A percentile compares a stretch with the other conserved stretches of the same genome.
Conservation (phyloP, 2,888 invertebrate species). For the Torymus aiolomorphi region DNA sequence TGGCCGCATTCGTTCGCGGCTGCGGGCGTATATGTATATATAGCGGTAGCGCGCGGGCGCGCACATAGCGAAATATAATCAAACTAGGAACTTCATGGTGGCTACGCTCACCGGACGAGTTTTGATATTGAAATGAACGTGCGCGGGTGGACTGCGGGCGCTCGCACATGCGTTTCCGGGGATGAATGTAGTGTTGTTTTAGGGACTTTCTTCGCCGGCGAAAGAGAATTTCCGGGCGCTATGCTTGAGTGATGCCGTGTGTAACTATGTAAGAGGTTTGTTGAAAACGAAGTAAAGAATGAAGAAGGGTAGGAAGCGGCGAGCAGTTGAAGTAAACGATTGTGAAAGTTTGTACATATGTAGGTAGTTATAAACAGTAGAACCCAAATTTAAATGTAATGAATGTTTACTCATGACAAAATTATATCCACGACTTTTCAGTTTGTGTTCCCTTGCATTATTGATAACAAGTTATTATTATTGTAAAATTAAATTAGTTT, state of each 20-base stretch:
- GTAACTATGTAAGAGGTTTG: not conserved
- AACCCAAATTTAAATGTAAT: no score
- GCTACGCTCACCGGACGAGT: not conserved
- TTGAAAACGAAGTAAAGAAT: not conserved
- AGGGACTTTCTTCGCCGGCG: slow-evolving; percentile 14
- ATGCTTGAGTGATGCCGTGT: not conserved
- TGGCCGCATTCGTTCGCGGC: not conserved
- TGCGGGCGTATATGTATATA: not conserved
- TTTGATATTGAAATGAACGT: slow-evolving; percentile 28
- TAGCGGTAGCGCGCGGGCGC: not conserved
- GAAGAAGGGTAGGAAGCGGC: no score
- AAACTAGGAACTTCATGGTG: slow-evolving; percentile 16
- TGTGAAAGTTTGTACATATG: no score
- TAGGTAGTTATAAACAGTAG: no score
- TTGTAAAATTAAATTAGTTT: no score
- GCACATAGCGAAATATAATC: slow-evolving; percentile 7
- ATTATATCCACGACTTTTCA: not conserved
- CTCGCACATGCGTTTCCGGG: slow-evolving; percentile 1
- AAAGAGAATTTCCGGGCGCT: slow-evolving; percentile 1
- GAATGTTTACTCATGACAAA: not conserved
- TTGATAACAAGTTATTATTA: no score
- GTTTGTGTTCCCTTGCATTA: not conserved
- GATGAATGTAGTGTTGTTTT: slow-evolving; percentile 7
- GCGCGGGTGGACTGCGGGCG: not conserved
- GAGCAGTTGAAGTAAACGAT: no score